Conservation (phyloP, 2,113 vertebrate genomes). For the Rynchops niger region DNA sequence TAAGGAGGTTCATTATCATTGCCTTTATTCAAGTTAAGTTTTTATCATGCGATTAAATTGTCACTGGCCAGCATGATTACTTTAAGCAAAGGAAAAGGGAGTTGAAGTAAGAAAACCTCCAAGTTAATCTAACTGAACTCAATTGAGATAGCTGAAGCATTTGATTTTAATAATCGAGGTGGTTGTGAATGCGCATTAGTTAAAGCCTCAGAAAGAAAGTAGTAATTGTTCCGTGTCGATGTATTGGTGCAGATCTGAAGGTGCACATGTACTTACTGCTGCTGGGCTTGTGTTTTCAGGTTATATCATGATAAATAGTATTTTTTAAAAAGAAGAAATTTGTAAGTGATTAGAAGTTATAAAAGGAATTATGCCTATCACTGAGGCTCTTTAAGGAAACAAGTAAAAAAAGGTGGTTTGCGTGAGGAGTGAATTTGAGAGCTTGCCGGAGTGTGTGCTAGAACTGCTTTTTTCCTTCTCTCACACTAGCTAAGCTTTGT, state of each 20-base stretch:
- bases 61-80: neutral
- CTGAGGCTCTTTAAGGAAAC: neutral
- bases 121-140: neutral
- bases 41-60: neutral
- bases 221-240: neutral
- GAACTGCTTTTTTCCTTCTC: neutral
- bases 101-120: neutral
- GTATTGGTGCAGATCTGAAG: neutral
- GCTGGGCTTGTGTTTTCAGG: neutral
- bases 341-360: neutral
- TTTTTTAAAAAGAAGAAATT: neutral
- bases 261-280: neutral
- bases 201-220: neutral
- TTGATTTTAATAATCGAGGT: neutral
- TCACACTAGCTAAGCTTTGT: neutral
- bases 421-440: neutral
- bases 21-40: neutral
- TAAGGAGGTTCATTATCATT: neutral
- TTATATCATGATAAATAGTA: neutral
- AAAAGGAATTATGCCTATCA: neutral
- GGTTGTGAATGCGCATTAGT: neutral
- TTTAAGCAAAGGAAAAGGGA: neutral
- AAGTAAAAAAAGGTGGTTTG: neutral
- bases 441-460: neutral
- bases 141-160: neutral